phyloP scores from a whole-genome alignment of 2,113 vertebrate species.

The Tylochromis polylepis region DNA sequence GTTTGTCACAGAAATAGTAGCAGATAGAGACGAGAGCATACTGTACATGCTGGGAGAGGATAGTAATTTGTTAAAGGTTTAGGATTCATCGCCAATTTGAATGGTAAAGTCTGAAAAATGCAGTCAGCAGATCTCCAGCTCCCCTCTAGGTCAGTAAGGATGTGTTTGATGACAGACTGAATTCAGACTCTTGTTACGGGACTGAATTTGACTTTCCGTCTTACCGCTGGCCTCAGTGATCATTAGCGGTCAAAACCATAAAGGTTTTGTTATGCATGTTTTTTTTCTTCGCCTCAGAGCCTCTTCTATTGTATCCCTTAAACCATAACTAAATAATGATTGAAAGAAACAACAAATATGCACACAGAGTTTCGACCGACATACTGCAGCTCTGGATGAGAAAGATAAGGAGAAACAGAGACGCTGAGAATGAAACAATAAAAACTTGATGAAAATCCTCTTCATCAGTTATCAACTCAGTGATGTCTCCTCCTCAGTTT shows the following conservation, averaged over 20 bases:
- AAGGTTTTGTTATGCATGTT: background rate
- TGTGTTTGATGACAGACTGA: background rate
- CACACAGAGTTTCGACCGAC: background rate
- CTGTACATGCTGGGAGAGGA: background rate
- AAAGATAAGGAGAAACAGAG: background rate
- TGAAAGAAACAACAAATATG: background rate
- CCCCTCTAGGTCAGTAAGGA: background rate
- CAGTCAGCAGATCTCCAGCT: background rate
- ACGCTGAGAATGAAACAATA: background rate
- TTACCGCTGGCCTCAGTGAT: background rate
- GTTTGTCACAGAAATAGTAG: background rate
- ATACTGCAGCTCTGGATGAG: background rate
- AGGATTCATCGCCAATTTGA: background rate
- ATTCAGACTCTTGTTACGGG: background rate
- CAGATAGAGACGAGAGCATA: background rate
- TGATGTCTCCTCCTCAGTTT: background rate
- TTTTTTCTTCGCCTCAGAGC: rapidly evolving
- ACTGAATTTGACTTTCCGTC: background rate
- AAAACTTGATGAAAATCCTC: background rate
- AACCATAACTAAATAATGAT: background rate
- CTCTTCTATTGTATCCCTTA: background rate
- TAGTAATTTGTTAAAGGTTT: background rate
- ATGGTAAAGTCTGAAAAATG: background rate
- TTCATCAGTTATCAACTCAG: background rate
- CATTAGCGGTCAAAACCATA: background rate